Base-by-base conservation (phyloP, 2,888 invertebrate species). In the Ochropleura leucogaster region DNA sequence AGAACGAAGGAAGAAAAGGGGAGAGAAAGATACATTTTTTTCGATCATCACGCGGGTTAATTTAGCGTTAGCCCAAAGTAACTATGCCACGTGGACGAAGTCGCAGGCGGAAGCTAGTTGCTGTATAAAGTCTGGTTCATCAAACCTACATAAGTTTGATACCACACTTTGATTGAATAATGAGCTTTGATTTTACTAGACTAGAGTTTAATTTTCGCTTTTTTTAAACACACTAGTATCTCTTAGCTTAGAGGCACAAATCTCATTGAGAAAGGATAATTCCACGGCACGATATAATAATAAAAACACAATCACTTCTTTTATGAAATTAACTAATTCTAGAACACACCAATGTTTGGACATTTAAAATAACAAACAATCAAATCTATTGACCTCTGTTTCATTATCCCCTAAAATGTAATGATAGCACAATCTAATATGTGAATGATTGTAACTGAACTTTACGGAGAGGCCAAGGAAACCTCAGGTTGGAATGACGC, bases 391-490 rank as follows among this genome's bases (percentile, higher is more conserved):
- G 78, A 79, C 77, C 77, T 49, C 40, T 60, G 53, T 55, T 49
- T 70, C 16, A 12, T 67, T 64, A 72, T 79, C 30, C 18, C 14
- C 74, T 74, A 80, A 64, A 82, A 64, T 65, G 16, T 20, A 59
- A 16, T 6, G 82, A 82, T 68, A 70, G 47, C 55, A 44, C 67
- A 70, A 79, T 80, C 82, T 60, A 47, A 55, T 16, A 47, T 60
- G 65, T n/a, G n/a, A 10, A 20, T 64, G 71, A 82, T 80, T 30
- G 14, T 40, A 16, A 18, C 5, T 78, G 83, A 80, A 72, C 83
- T 80, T 10, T 55, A 16, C 4, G 57, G 40, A 42, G 69, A 66
- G 79, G 14, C 49, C 69, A 12, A 3, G 8, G 7, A 9, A 44
- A 44, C 49, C 40, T 44, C 79, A 16, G 55, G 62, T 16, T 40